A percentile compares a stretch with the other conserved stretches of the same genome.
Conservation (phyloP, 2,113 vertebrate species). For the Dunckerocampus dactyliophorus region DNA sequence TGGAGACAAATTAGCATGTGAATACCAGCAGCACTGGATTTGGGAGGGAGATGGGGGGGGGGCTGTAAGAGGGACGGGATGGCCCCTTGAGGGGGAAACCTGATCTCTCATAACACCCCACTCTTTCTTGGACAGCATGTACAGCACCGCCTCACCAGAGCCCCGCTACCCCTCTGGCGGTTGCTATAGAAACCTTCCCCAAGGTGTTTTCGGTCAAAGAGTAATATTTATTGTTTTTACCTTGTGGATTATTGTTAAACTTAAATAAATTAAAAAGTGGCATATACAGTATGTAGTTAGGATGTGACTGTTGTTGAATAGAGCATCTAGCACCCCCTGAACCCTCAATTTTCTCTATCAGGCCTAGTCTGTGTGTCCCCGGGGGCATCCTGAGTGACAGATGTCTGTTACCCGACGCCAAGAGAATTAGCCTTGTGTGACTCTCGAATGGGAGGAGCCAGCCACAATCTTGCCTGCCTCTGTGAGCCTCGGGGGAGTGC, state of each 20-base stretch:
- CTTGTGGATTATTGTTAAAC: slow-evolving; percentile 4
- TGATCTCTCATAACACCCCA: slow-evolving; percentile 79
- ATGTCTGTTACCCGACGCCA: slow-evolving; percentile 74
- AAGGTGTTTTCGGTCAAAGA: slow-evolving; percentile 57
- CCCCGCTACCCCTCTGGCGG: slow-evolving; percentile 76
- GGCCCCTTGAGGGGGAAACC: slow-evolving; percentile 80
- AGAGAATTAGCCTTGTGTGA: slow-evolving; percentile 70
- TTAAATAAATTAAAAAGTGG: neutral
- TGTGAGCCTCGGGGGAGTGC: slow-evolving; percentile 34
- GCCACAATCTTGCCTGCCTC: slow-evolving; percentile 38
- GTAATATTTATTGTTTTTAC: slow-evolving; percentile 39
- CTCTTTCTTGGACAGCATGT: slow-evolving; percentile 70
- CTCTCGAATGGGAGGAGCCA: slow-evolving; percentile 42
- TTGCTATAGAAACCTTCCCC: slow-evolving; percentile 87
- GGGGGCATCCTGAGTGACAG: slow-evolving; percentile 69
- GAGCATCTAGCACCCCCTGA: slow-evolving; percentile 45
- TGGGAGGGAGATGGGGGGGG: slow-evolving; percentile 60
- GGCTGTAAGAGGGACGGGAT: slow-evolving; percentile 32
- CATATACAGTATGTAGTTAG: slow-evolving; percentile 34
- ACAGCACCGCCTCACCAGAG: slow-evolving; percentile 73
- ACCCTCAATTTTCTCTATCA: slow-evolving; percentile 36
- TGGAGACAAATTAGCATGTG: slow-evolving; percentile 95
- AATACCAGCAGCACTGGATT: slow-evolving; percentile 77
- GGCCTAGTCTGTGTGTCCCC: slow-evolving; percentile 59
- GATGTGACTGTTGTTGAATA: slow-evolving; percentile 49